Base-by-base conservation (phyloP, 2,888 invertebrate genomes). In the Dryocosmus kuriphilus region DNA sequence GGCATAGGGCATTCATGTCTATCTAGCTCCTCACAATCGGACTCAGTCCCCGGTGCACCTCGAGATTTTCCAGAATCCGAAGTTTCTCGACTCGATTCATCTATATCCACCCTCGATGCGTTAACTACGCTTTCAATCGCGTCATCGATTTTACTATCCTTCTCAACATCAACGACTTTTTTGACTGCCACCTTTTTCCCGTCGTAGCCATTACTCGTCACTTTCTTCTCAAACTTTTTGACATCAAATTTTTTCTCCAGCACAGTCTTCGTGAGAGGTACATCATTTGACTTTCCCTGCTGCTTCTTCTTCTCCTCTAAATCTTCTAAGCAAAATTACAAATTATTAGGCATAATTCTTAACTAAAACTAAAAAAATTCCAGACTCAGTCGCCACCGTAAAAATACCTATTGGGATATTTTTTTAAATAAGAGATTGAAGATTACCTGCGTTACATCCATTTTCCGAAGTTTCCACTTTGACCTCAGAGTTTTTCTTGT, bases 121-220 rank as follows among this genome's bases (percentile, higher is more conserved):
- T 92, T 93, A 22, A 93, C 92, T 19, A 94, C 94, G 60, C 93
- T 93, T 84, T 94, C 94, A 82, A 94, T 94, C 22, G 92, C 92
- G 84, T 93, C 93, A 75, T 91, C 92, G 62, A 93, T 92, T 80
- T 92, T 92, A 80, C 92, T 92, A 81, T 93, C 92, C 81, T 92
- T 92, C 74, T 88, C 87, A 61, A 87, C 82, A 80, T 87, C 85
- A 24, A 87, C 79, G 35, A 85, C 78, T 83, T 89, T 88, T 80
- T 89, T 90, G n/a, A 83, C 38, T 77, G 87, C 84, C n/a, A 78
- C 32, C 51, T 81, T 83, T 24, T 79, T 81, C 27, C 74, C 75
- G 24, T 91, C 90, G 5, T 87, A 80, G 30, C 89, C 90, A 71
- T 89, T 89, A 74, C 78, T 82, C 30, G 84, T 81, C 4, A 86